Base-by-base conservation (phyloP, 2,888 invertebrate species). In the Chirona hameri region DNA sequence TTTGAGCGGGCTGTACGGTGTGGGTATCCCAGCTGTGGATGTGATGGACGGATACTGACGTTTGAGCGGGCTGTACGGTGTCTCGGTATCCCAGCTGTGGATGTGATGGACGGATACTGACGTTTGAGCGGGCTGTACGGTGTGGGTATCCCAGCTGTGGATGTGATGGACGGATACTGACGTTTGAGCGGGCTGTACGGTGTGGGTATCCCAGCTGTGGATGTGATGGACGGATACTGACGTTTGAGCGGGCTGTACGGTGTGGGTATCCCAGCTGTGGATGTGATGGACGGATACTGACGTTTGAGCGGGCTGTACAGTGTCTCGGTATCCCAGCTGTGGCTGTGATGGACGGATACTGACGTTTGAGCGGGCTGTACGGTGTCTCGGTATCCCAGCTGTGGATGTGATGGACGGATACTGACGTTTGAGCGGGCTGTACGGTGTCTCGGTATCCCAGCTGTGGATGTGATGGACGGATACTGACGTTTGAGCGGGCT, bases 271-370 rank as follows among this genome's bases (percentile, higher is more conserved):
- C 80, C 72, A 83, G 82, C 60, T 83, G 81, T 84, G 89, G 86
- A 86, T 82, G 83, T 83, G 81, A 69, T 88, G 87, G 85, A 89
- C 87, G 83, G 89, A n/a, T n/a, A 86, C 86, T 89, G 87, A 65
- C 88, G 2, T 82, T 83, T 82, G 52, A 81, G 55, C 57, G 83
- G 82, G 81, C 83, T 81, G 65, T 82, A 81, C 83, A 83, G 82
- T 81, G 82, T n/a, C n/a, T 82, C 84, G 83, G 81, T 79, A 82
- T 76, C 83, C 80, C 72, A 83, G 82, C 60, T 83, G 81, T 84
- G 89, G 86, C 86, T 82, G 83, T 83, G 81, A 69, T 88, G 87
- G 85, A 89, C 87, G 83, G 89, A n/a, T n/a, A 86, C 86, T 89
- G 87, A 65, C 88, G 2, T 82, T 83, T 82, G 52, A 81, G 55